Evolutionary conservation across 2,797 vertebrate genomes (phyloP), one percentile per base, ranked within the genome.

Genomic region (Delichon dasypus): DNA sequence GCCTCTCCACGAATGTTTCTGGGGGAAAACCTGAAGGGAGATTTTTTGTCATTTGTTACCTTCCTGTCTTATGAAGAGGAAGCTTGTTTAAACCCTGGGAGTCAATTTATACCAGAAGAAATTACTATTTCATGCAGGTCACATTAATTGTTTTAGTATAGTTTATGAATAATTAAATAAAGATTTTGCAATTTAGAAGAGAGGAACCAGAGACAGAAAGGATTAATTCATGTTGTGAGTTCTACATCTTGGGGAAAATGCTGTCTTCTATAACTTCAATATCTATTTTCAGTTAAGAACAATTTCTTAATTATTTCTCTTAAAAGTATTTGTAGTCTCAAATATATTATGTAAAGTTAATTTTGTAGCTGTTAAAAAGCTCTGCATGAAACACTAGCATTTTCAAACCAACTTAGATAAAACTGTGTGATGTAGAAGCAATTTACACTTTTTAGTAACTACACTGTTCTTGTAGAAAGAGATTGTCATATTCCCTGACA

Each of bases 381-480:
- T 82, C 87, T 26, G 32, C 40, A 84, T 92, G 75, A 96, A 93
- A 95, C 81, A 96, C 96, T 94, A 96, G 61, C 78, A 95, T 97
- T 97, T 97, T 94, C 93, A 95, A 97, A 92, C 22, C 38, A 92
- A 96, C 68, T 74, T 84, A 70, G 91, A 94, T 96, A 95, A 95
- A 96, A 97, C 38, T 90, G 27, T 80, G 50, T 88, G 94, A 95
- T 97, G 91, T 89, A 96, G 94, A 76, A 97, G 88, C 95, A 98
- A 98, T 98, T 97, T 97, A 96, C 88, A 97, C 92, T 96, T 97
- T 98, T 96, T 96, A 98, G 97, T 97, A 97, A 97, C 90, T 90
- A 88, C 96, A 97, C 97, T 98, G 96, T 97, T 98, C 92, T 97
- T 91, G 70, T 80, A 94, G 87, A 97, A 97, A 95, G 86, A 96